phyloP scores from a whole-genome alignment of 2,797 vertebrate species.

The Rhinogobio ventralis region DNA sequence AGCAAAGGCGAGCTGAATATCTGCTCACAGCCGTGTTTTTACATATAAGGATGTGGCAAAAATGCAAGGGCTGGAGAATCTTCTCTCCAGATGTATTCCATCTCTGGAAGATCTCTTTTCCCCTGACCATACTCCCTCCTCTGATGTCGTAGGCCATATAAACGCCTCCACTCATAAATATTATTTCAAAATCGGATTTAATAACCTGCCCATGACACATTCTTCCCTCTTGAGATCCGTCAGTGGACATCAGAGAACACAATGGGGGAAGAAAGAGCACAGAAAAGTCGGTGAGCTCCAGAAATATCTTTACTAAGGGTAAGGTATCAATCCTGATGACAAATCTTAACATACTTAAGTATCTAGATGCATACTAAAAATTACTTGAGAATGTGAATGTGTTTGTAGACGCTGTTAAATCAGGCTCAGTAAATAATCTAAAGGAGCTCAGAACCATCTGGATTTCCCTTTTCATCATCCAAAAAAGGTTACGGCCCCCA shows the following conservation, averaged over 20 bases:
- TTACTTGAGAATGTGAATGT: background rate
- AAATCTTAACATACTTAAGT: slow-evolving; percentile 9
- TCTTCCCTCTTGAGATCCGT: slow-evolving; percentile 53
- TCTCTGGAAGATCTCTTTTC: slow-evolving; percentile 57
- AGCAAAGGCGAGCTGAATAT: background rate
- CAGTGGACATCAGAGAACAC: slow-evolving; percentile 45
- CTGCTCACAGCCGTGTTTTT: slow-evolving; percentile 2
- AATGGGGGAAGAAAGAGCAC: slow-evolving; percentile 38
- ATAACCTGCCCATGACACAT: slow-evolving; percentile 61
- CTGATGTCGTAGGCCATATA: slow-evolving; percentile 55
- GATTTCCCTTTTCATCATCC: slow-evolving; percentile 51
- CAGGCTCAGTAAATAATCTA: background rate
- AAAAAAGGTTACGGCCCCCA: slow-evolving; percentile 45
- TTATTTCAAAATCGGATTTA: slow-evolving; percentile 63
- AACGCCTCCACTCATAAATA: slow-evolving; percentile 62
- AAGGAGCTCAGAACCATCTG: slow-evolving; percentile 54
- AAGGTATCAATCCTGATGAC: background rate
- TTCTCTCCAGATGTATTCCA: slow-evolving; percentile 63
- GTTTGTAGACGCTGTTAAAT: slow-evolving; percentile 6
- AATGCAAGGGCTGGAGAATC: slow-evolving; percentile 42
- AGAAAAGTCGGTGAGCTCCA: slow-evolving; percentile 2
- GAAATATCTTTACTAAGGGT: slow-evolving; percentile 41
- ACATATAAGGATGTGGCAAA: slow-evolving; percentile 40
- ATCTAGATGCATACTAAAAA: slow-evolving; percentile 12
- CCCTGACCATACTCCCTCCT: slow-evolving; percentile 50